Conservation (phyloP, 2,888 invertebrate species). For the Drosophila ustulata region DNA sequence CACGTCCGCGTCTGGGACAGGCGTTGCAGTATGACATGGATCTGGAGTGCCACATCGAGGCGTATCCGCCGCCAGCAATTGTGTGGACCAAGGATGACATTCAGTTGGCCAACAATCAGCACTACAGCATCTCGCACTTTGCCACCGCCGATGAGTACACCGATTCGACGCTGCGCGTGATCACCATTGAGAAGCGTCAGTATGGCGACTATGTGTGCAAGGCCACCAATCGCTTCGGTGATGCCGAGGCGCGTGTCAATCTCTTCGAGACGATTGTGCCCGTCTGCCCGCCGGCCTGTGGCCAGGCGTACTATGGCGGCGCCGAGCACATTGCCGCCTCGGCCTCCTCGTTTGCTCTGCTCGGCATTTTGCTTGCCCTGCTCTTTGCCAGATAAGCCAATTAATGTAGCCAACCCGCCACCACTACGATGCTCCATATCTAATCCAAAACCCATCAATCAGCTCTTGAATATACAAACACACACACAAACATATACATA, state of each 20-base stretch:
- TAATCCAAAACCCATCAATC: conserved; percentile 49
- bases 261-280: conserved; percentile 95
- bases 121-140: conserved; percentile 95
- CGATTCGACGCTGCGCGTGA: conserved; percentile 94
- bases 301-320: conserved; percentile 83
- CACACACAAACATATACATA: conserved; percentile 32
- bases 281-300: conserved; percentile 96
- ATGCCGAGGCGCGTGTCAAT: conserved; percentile 91
- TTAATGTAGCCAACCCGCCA: conserved; percentile 20
- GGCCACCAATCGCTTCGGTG: conserved; percentile 94
- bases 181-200: conserved; percentile 95
- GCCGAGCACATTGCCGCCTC: conserved; percentile 81
- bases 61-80: conserved; percentile 97
- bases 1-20: conserved; percentile 92
- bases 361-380: conserved; percentile 85
- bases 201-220: conserved; percentile 94
- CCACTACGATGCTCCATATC: conserved; percentile 42
- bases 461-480: conserved; percentile 53
- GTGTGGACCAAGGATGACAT: conserved; percentile 95
- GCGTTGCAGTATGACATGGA: conserved; percentile 97
- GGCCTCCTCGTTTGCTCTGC: conserved; percentile 85
- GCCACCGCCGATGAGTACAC: conserved; percentile 97
- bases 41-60: conserved; percentile 96
- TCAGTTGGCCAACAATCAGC: conserved; percentile 94
- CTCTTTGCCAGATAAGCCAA: conserved; percentile 84